Evolutionary conservation across 92 coral and sea anemone species (phyloP), one percentile per base, ranked within the genome.

Genomic region (Isaurus tuberculatus): DNA sequence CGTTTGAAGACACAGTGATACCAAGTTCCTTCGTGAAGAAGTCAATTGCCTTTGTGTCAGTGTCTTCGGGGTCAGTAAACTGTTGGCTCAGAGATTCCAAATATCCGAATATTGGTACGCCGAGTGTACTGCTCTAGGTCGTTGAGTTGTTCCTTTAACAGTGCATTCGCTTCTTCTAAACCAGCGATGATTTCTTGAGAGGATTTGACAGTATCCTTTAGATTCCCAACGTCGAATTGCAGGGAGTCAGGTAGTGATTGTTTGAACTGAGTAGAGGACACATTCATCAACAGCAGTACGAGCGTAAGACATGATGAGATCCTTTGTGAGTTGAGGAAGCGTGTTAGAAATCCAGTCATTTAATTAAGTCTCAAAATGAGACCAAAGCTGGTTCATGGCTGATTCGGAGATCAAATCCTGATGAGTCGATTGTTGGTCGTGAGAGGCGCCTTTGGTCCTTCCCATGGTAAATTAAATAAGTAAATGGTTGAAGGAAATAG

Each of bases 381-480:
- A 75, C 81, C 67, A 75, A 49, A 75, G 31, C 82, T 75, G 33
- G 69, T 75, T 53, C 69, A 75, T 49, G 22, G 36, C 82, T 75
- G 82, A 75, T 37, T 75, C 82, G 33, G 82, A 75, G 63, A 75
- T 75, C 82, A 75, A 23, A 42, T 48, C 82, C 36, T 75, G 82
- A 75, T 33, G 36, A 9, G 72, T 17, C 72, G 34, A 13, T 67
- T 67, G 72, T 67, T 67, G 2, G 84, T 79, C 84, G 73, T 79
- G 84, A 79, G 84, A 79, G 49, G 84, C 71, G 46, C 55, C 84
- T 79, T 73, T 79, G 72, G 84, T 79, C 84, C 26, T 57, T 79
- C 84, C 72, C 46, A 60, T 57, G 70, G 15, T 78, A 68, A 78
- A 78, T 42, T 28, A 78, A 49, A 78, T 53, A 55, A 48, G 83